Evolutionary conservation across 2,888 invertebrate genomes (phyloP), one percentile per base, ranked within the genome.

Genomic region (Cistogaster globosa): DNA sequence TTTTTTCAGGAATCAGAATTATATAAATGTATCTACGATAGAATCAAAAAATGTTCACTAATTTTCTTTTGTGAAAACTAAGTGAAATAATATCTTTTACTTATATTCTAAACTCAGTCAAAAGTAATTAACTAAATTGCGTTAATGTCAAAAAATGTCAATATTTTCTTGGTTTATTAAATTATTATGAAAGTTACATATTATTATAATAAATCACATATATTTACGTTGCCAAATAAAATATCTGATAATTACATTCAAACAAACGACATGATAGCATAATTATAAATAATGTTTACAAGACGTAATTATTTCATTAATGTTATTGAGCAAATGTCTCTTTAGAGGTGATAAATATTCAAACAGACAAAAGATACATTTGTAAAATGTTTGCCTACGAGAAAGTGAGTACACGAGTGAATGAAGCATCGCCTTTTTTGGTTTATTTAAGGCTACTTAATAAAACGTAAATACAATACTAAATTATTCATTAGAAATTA

Each of bases 131-230:
- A 83, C 6, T 65, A 63, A 65, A 63, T 74, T 62, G 57, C 62
- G 6, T 0, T 42, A 48, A 22, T 67, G 16, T 0, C 45, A 2
- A 32, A 42, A 32, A 69, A 48, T 62, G 8, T 45, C 36, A 22
- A 12, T 72, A 57, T 18, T 18, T 53, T 51, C 32, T 38, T 67
- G 36, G 7, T 26, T 32, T 48, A 71, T 51, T 53, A 65, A 65
- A 58, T 38, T 58, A 51, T 58, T 68, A 60, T 72, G 36, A 77
- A 60, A n/a, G 3, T 45, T 51, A n/a, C n/a, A n/a, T n/a, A 38
- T 63, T 71, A 62, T 68, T 62, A 62, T 48, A 83, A 83, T 67
- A 78, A 68, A 78, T 83, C 72, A 78, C 55, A 55, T 58, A 48
- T 42, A 55, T 63, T 68, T 36, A 22, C 45, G n/a, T 68, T 45